Percentiles rank a stretch among this genome's conserved stretches.
Evolutionary conservation across 2,113 vertebrate species (phyloP).

Genomic region (Pao palembangensis): DNA sequence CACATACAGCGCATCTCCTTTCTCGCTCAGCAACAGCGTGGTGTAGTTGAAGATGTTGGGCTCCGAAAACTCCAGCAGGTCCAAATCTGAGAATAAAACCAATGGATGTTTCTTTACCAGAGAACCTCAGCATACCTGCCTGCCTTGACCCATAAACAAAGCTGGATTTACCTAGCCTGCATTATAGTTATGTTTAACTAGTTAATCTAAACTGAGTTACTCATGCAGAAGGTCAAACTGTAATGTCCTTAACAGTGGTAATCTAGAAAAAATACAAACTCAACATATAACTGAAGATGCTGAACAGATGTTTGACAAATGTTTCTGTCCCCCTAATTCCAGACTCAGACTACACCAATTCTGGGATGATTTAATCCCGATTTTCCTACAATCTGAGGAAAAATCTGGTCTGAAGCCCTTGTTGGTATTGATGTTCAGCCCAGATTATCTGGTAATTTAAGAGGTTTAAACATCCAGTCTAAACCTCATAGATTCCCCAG

Average conservation of each 20-base stretch:
- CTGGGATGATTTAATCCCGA: not conserved
- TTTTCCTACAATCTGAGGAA: not conserved
- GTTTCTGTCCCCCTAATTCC: not conserved
- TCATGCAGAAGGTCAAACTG: no score
- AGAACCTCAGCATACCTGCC: not conserved
- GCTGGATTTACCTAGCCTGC: not conserved
- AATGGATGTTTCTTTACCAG: not conserved
- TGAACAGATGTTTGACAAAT: not conserved
- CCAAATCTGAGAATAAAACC: constrained; percentile 77
- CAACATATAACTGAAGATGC: not conserved
- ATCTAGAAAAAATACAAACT: not conserved
- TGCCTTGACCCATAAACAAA: no score
- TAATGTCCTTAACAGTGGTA: not conserved
- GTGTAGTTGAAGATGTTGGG: constrained; percentile 90
- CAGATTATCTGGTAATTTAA: not conserved
- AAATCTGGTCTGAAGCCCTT: not conserved
- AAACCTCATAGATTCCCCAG: not conserved
- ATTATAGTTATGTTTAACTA: not conserved
- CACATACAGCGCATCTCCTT: constrained; percentile 82
- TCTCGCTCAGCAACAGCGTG: constrained; percentile 84
- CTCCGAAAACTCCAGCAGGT: constrained; percentile 83
- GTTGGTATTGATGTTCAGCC: not conserved
- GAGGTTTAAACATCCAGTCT: not conserved
- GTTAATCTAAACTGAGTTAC: no score
- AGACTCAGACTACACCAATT: not conserved